Percentiles rank a stretch among this genome's conserved stretches.
Conservation (phyloP, 2,113 vertebrate species). For the Vombatus ursinus region DNA sequence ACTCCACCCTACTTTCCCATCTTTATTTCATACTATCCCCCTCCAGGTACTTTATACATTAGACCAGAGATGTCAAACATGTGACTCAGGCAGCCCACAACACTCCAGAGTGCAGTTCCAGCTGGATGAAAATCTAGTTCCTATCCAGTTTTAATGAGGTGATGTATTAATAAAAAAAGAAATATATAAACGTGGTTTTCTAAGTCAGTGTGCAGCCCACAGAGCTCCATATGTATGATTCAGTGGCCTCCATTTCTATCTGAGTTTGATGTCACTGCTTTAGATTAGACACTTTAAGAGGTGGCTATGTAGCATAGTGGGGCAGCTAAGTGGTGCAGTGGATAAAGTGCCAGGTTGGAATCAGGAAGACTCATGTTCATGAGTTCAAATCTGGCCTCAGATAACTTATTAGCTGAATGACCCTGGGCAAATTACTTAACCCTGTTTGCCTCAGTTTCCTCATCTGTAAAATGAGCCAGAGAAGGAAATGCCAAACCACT, state of each 20-base stretch:
- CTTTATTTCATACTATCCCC: not conserved
- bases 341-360: too few relatives aligned
- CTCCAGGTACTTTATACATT: not conserved
- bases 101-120: not conserved
- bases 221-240: not conserved
- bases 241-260: not conserved
- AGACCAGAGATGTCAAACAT: not conserved
- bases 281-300: not conserved
- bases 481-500: too few relatives aligned
- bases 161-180: not conserved
- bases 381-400: not conserved
- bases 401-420: not conserved
- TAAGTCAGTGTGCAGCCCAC: not conserved
- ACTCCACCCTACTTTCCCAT: not conserved
- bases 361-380: not conserved
- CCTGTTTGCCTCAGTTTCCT: not conserved
- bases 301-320: too few relatives aligned
- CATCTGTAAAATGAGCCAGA: not conserved
- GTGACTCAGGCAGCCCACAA: not conserved
- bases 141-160: not conserved
- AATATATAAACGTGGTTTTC: not conserved
- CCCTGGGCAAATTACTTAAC: not conserved
- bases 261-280: not conserved
- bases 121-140: not conserved
- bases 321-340: too few relatives aligned